Evolutionary conservation across 1,140 invertebrate genomes (phyloP).

Genomic region (Cecropterus lyciades): DNA sequence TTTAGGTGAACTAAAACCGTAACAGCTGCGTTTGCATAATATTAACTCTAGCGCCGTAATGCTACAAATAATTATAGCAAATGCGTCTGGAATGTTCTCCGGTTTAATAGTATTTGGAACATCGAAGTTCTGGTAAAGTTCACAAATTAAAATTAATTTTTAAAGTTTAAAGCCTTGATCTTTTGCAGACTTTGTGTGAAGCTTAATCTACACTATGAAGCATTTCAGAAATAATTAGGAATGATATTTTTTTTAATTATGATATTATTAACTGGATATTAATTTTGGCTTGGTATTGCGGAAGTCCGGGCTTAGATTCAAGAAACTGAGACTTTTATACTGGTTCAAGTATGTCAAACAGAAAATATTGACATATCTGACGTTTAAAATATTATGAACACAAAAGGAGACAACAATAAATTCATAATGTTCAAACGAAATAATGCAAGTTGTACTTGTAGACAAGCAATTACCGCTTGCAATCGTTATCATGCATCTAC

Average conservation of each 20-base stretch:
- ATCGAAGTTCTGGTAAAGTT: background rate
- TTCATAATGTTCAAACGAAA: background rate
- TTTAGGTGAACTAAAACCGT: constrained; percentile 25
- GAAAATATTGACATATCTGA: no score
- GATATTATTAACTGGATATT: no score
- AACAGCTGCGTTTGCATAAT: constrained; percentile 25
- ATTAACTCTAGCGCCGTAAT: constrained; percentile 15
- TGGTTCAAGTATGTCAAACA: no score
- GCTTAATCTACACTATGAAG: background rate
- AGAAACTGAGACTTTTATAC: no score
- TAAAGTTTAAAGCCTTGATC: background rate
- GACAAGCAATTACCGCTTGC: constrained; percentile 19
- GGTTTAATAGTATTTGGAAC: constrained; percentile 11
- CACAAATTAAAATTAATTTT: constrained; percentile 10
- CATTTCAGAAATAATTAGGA: no score
- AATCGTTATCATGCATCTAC: constrained; percentile 33
- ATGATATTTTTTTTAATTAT: no score
- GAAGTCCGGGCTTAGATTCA: no score
- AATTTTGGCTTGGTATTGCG: no score
- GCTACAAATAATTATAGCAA: constrained; percentile 18
- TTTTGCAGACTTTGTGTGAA: background rate
- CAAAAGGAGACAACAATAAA: background rate
- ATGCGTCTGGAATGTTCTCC: background rate
- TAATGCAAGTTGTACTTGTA: constrained; percentile 4
- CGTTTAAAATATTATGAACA: no score